These are phyloP conservation scores for Eupristina koningsbergeri DNA, from an alignment of 1,140 invertebrate species.

Conservation along the genomic window DNA sequence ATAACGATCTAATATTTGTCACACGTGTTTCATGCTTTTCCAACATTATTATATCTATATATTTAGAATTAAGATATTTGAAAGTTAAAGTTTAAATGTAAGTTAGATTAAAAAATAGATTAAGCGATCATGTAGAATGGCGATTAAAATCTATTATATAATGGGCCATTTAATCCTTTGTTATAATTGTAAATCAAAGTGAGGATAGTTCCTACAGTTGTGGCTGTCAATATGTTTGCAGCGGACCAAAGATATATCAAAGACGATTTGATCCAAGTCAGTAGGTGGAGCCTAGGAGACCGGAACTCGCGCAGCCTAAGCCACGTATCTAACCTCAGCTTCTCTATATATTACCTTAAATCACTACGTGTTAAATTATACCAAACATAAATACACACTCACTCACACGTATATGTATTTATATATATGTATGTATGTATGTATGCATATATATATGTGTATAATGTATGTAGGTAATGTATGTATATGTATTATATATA, in stretches of 20 bases:
- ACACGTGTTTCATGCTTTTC: not conserved
- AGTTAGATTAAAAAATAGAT: not conserved
- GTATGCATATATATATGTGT: conserved; percentile 32
- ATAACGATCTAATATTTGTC: not conserved
- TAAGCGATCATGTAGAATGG: conserved; percentile 16
- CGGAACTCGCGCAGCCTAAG: conserved; percentile 72
- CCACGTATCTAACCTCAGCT: conserved; percentile 75
- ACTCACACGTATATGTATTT: conserved; percentile 60
- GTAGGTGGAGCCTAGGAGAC: conserved; percentile 73
- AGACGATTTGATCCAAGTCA: conserved; percentile 74
- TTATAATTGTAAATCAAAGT: conserved; percentile 60
- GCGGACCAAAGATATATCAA: conserved; percentile 70
- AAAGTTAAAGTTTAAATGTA: not conserved
- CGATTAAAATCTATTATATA: conserved; percentile 27
- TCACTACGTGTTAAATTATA: conserved; percentile 73
- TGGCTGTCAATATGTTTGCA: conserved; percentile 74
- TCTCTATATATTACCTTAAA: conserved; percentile 73
- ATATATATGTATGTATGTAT: conserved; percentile 42
- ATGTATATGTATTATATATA: too few species aligned
- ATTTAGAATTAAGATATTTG: conserved; percentile 26
- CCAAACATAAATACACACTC: conserved; percentile 69
- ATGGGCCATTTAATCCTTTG: conserved; percentile 40
- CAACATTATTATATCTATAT: not conserved
- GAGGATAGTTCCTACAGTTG: conserved; percentile 71
- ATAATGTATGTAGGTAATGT: too few species aligned